A percentile compares a stretch with the other conserved stretches of the same genome.
phyloP scores from a whole-genome alignment of 1,140 invertebrate species.

The Zaprionus ornatus region DNA sequence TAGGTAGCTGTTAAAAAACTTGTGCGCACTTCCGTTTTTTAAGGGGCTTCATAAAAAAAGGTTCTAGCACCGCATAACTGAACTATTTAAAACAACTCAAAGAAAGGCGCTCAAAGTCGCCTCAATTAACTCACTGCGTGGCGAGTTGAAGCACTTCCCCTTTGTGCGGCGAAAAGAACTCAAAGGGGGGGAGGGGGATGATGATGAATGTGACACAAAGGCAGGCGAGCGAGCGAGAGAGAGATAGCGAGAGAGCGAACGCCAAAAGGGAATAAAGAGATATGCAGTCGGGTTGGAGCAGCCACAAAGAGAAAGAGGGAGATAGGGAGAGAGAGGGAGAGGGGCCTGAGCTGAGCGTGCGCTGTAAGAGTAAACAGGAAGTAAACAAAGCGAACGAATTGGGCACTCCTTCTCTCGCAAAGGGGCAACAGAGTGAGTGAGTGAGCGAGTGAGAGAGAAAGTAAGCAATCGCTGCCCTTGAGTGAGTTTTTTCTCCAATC shows the following conservation, averaged over 20 bases:
- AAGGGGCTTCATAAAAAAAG: conserved; percentile 68
- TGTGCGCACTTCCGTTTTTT: conserved; percentile 67
- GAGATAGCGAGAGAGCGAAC: conserved; percentile 57
- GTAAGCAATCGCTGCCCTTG: conserved; percentile 6
- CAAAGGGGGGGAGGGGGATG: conserved; percentile 61
- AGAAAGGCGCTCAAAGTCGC: conserved; percentile 21
- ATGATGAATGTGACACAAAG: conserved; percentile 37
- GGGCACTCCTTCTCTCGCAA: conserved; percentile 11
- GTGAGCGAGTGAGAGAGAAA: background rate
- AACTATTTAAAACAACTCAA: background rate
- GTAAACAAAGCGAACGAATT: conserved; percentile 48
- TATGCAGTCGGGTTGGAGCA: conserved; percentile 22
- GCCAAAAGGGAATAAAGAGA: conserved; percentile 60
- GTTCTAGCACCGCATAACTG: conserved; percentile 1
- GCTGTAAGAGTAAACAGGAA: conserved; percentile 73
- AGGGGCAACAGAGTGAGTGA: background rate
- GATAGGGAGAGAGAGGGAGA: background rate
- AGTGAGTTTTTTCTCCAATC: conserved; percentile 55
- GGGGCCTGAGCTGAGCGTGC: conserved; percentile 59
- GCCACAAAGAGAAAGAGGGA: background rate
- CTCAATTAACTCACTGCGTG: conserved; percentile 28
- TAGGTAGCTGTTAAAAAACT: conserved; percentile 58
- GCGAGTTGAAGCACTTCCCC: conserved; percentile 50
- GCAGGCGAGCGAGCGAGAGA: background rate
- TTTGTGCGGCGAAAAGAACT: conserved; percentile 52